Conservation (phyloP, 2,113 vertebrate genomes). For the Crypturellus undulatus region DNA sequence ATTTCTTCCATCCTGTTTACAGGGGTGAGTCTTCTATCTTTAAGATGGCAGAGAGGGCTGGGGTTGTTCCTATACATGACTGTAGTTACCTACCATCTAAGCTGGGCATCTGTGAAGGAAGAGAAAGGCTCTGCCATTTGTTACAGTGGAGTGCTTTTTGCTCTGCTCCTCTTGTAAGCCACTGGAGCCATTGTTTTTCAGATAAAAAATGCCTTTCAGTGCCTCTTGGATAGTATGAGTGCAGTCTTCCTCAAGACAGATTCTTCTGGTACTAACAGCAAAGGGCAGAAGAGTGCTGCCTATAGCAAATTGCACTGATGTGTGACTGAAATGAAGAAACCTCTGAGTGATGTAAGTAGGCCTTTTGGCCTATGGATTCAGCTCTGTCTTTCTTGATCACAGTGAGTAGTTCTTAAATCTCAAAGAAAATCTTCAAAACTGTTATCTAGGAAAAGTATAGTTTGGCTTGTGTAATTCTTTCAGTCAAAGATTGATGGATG, state of each 20-base stretch:
- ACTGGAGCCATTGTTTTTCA: neutral
- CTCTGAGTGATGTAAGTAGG: neutral
- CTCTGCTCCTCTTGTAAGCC: neutral
- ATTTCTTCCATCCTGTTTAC: neutral
- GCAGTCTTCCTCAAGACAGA: neutral
- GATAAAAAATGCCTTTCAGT: neutral
- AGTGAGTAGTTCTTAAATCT: neutral
- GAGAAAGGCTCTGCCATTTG: neutral
- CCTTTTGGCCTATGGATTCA: neutral
- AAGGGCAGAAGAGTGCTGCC: neutral
- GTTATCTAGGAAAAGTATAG: neutral
- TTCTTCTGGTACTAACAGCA: neutral
- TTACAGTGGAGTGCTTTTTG: neutral
- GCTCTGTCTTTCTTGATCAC: neutral
- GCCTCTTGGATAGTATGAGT: neutral
- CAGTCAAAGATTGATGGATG: neutral
- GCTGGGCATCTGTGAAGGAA: neutral
- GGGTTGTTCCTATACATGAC: neutral
- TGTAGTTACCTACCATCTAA: neutral
- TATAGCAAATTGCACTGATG: neutral
- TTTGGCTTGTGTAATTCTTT: neutral
- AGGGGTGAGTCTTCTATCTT: neutral
- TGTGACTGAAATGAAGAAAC: neutral
- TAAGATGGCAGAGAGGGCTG: neutral
- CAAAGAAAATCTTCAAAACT: neutral